These are phyloP conservation scores for Ectemnius continuus DNA, from an alignment of 2,888 invertebrate genomes.

Conservation along the genomic window DNA sequence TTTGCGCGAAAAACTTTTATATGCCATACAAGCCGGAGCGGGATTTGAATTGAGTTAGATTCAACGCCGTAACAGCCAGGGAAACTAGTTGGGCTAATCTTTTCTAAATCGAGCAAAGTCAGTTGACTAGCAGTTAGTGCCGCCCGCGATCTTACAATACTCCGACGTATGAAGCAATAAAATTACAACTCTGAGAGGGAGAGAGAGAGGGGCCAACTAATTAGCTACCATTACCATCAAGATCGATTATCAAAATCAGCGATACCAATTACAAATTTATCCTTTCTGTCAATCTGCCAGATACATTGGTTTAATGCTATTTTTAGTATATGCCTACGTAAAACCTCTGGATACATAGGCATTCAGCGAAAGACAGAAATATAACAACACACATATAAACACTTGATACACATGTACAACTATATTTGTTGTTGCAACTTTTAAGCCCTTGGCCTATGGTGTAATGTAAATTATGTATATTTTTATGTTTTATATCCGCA, in stretches of 20 bases:
- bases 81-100: no score
- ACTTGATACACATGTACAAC: constrained; percentile 18
- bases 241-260: constrained; percentile 11
- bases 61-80: no score
- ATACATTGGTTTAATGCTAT: constrained; percentile 26
- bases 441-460: constrained; percentile 57
- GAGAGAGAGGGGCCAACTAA: constrained; percentile 58
- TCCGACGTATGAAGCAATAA: no score
- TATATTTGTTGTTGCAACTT: constrained; percentile 53
- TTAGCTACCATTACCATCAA: constrained; percentile 39
- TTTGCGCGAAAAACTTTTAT: constrained; percentile 90
- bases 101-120: no score
- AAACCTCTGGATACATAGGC: not conserved
- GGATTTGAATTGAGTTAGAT: constrained; percentile 96
- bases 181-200: no score
- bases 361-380: no score
- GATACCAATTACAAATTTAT: constrained; percentile 28
- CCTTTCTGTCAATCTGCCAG: constrained; percentile 39
- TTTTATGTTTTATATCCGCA: constrained; percentile 67
- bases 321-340: constrained; percentile 8
- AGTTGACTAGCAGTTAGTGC: no score
- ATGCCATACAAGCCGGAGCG: constrained; percentile 96
- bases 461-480: constrained; percentile 70
- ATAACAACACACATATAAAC: no score
- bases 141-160: no score